Base-by-base conservation (phyloP, 2,888 invertebrate genomes). In the Argyra leucocephala region DNA sequence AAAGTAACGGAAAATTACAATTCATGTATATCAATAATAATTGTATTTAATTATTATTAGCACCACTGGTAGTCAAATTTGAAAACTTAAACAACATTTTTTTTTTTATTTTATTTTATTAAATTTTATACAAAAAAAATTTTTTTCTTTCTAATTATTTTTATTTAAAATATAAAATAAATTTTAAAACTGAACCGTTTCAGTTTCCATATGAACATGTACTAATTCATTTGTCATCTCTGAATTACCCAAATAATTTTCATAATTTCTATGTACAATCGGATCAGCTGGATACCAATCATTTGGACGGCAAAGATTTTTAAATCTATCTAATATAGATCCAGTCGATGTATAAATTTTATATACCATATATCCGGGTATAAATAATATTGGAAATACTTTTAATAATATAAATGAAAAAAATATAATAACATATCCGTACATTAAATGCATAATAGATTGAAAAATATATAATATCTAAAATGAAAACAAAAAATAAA, bases 211-310 rank as follows among this genome's bases (percentile, higher is more conserved):
- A 63, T 73, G 73, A 37, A 67, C 59, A 57, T 67, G 63, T 3
- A 67, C 48, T n/a, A 78, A 67, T 59, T 76, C 77, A 70, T 78
- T 77, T 0, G 77, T 74, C 21, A 73, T 69, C 26, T 78, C 77
- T 3, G 72, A 67, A 66, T 74, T 73, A 5, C 74, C 74, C 66
- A 78, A 68, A 3, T 69, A 64, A 23, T 76, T 75, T 60, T 76
- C 75, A 66, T 79, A 78, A 18, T 69, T 69, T 63, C 77, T 77
- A 3, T 75, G 74, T 57, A 76, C 70, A 24, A 71, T 70, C 63
- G 73, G 68, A 62, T 77, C 74, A 0, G 68, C 61, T 0, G 78
- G 78, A 73, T 77, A 78, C 78, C 78, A 79, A 67, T 79, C 78
- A 10, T 74, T 76, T 7, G 79, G 76, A 1, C 75, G 70, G 37